Evolutionary conservation across 92 coral and sea anemone genomes (phyloP), one percentile per base, ranked within the genome.

Genomic region (Porites divaricata): DNA sequence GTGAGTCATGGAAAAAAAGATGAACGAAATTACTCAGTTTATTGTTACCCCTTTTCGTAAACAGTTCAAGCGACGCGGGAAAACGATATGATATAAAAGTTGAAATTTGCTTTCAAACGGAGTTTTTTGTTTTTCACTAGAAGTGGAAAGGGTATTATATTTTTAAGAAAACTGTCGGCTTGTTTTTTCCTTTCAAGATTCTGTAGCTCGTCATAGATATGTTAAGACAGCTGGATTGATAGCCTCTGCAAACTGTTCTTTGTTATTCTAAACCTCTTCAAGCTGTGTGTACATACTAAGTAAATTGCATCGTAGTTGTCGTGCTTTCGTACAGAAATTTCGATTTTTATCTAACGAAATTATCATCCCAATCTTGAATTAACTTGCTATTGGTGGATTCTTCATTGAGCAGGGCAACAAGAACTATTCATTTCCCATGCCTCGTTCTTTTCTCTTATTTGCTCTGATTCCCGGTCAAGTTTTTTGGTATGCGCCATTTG

Each of bases 201-300:
- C 63, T 35, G 35, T 49, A 45, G 76, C 85, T 28, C 14, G 78
- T 41, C 86, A 49, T 23, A 72, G 79, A 73, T 50, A 22, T 58
- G 54, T 28, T 58, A 71, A 35, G 77, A 87, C 89, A 90, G 89
- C 90, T 90, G 90, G 13, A 45, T 28, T 12, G 54, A 56, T 58
- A 54, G 72, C 14, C 80, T 77, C 49, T 59, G 89, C 67, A 83
- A 83, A 83, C 88, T 49, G 59, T 66, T 87, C 88, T 76, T 87
- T 90, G 90, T 86, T 78, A 81, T 86, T 77, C 83, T 81, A 81
- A 90, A 82, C 70, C 64, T 25, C 84, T 50, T 51, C 88, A 90
- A 90, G 93, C 91, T 90, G 93, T 90, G 83, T 75, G 63, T 66
- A 86, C 90, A 76, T 65, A 45, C 49, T 12, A 11, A 21, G 62